Conservation (phyloP, 2,888 invertebrate species). For the Acronicta alni region DNA sequence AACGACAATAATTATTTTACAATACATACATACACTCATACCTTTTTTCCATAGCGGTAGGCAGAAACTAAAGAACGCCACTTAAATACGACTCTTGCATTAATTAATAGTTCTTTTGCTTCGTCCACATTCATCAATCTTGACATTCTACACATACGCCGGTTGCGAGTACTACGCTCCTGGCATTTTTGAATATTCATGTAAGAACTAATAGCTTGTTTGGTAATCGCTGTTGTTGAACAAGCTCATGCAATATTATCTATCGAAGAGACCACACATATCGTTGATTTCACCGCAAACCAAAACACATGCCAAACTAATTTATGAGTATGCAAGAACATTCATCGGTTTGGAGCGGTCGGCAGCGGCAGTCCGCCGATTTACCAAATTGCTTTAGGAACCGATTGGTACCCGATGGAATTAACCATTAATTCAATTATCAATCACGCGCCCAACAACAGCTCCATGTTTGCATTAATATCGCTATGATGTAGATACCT, state of each 20-base stretch:
- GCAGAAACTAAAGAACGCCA: too few species aligned
- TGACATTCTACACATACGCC: too few species aligned
- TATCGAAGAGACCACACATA: slow-evolving; percentile 53
- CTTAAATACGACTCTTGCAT: too few species aligned
- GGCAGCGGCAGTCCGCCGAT: slow-evolving; percentile 56
- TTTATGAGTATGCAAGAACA: slow-evolving; percentile 66
- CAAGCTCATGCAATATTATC: slow-evolving; percentile 31
- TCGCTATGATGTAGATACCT: slow-evolving; percentile 25
- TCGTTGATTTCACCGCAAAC: slow-evolving; percentile 57
- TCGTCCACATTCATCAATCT: too few species aligned
- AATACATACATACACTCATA: too few species aligned
- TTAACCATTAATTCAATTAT: slow-evolving; percentile 71
- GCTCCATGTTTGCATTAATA: slow-evolving; percentile 56
- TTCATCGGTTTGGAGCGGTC: slow-evolving; percentile 59
- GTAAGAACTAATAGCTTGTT: slow-evolving; percentile 14
- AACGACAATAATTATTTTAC: slow-evolving; percentile 12
- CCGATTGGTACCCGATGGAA: slow-evolving; percentile 61
- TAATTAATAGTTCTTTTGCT: too few species aligned
- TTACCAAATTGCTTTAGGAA: slow-evolving; percentile 66
- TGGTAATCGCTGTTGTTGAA: slow-evolving; percentile 21
- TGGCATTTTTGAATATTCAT: too few species aligned
- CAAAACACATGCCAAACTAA: slow-evolving; percentile 58
- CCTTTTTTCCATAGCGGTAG: too few species aligned
- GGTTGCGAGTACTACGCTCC: too few species aligned
- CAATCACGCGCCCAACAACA: slow-evolving; percentile 60